Evolutionary conservation across 1,140 invertebrate genomes (phyloP), one percentile per base, ranked within the genome.

Genomic region (Zaprionus lachaisei): DNA sequence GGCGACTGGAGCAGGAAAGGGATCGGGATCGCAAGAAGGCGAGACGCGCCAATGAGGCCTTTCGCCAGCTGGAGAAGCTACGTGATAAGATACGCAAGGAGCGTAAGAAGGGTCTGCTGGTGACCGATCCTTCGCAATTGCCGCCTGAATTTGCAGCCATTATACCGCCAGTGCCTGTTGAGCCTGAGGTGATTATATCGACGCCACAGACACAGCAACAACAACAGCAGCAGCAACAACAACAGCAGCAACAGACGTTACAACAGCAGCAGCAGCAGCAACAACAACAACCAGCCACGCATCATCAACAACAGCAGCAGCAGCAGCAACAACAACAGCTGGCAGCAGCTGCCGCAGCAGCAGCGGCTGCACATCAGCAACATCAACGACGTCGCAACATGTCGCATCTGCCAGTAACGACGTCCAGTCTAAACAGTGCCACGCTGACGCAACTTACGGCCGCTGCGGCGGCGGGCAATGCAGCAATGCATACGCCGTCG

Each of bases 1-100:
- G 91, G 1, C 77, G 84, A 4, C 64, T 92, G 65, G 91, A 92
- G 34, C 91, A 92, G 74, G 91, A 92, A 51, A 83, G 91, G 0
- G 91, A 92, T 80, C 92, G 91, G 56, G 91, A 92, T 34, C 63
- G 91, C 0, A 92, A 92, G 56, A 92, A 92, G 68, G 89, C 89
- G 24, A 63, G 91, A 20, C 71, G 91, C 7, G 80, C 91, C n/a
- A 92, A 92, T 54, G 91, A 92, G 56, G 91, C 91, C 11, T 92
- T 92, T 31, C 62, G 91, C 17, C 91, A 92, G 66, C 70, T 92
- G 69, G 91, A 92, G 38, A 92, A 92, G 57, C 55, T 92, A 44
- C 85, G 91, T 44, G 91, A 92, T 71, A 92, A 92, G 77, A 92
- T 92, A 79, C 74, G 91, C 14, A 92, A 92, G 77, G 91, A 92